A percentile compares a stretch with the other conserved stretches of the same genome.
Conservation (phyloP, 2,113 vertebrate genomes). For the Australoheros scitulus region DNA sequence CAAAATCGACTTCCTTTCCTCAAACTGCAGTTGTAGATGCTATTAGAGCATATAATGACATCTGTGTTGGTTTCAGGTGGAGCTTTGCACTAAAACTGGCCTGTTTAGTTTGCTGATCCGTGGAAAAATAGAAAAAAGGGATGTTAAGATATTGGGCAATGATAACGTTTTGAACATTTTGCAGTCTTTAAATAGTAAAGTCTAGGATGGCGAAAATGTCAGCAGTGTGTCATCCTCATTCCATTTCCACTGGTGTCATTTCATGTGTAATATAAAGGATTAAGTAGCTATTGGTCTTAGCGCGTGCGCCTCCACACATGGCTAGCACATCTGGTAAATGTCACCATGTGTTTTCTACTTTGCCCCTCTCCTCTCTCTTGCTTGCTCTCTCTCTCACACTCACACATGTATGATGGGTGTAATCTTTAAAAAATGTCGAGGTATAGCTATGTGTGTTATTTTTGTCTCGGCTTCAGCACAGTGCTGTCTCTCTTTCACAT, state of each 20-base stretch:
- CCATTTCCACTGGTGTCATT: slow-evolving; percentile 28
- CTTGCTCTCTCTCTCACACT: background rate
- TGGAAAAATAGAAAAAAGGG: background rate
- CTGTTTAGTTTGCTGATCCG: background rate
- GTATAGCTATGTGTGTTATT: slow-evolving; percentile 19
- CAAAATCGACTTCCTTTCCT: background rate
- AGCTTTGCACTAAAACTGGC: background rate
- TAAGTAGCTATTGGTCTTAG: slow-evolving; percentile 8
- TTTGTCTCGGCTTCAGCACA: background rate
- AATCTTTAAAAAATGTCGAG: slow-evolving; percentile 19
- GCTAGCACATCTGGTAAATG: slow-evolving; percentile 52
- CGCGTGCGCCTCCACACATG: slow-evolving; percentile 11
- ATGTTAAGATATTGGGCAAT: slow-evolving; percentile 16
- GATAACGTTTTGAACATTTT: background rate
- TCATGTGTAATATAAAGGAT: slow-evolving; percentile 19
- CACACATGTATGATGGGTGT: background rate
- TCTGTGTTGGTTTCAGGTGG: background rate
- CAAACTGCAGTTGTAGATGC: background rate
- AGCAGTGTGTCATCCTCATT: slow-evolving; percentile 7
- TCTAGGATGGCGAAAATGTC: background rate
- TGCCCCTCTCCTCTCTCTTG: slow-evolving; percentile 1
- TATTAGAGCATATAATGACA: background rate
- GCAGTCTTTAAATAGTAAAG: background rate
- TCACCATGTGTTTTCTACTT: slow-evolving; percentile 33
- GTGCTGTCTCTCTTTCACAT: slow-evolving; percentile 24